Evolutionary conservation across 2,888 invertebrate genomes (phyloP).

Genomic region (Marronus borbonicus): DNA sequence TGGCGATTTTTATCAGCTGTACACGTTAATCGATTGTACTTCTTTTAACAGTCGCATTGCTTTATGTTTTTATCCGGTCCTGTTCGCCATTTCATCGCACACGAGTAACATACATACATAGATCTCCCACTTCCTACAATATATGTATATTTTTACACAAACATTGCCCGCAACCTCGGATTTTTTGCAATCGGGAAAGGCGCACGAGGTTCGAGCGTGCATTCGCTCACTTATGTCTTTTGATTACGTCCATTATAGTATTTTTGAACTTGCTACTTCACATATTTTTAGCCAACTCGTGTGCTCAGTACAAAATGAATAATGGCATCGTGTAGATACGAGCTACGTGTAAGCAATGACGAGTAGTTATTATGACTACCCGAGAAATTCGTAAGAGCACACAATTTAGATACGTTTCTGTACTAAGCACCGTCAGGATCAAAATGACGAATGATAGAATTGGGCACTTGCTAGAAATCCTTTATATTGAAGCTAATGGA

Average conservation of each 20-base stretch:
- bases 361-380: background rate
- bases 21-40: background rate
- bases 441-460: too few species aligned
- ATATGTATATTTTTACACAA: slow-evolving; percentile 2
- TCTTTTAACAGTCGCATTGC: too few species aligned
- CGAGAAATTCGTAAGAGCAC: background rate
- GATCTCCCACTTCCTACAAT: slow-evolving; percentile 12
- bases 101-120: background rate
- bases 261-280: slow-evolving; percentile 49
- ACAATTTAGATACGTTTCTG: background rate
- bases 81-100: background rate
- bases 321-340: slow-evolving; percentile 10
- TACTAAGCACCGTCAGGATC: background rate
- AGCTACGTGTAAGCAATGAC: slow-evolving; percentile 4
- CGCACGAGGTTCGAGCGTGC: slow-evolving; percentile 36
- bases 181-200: slow-evolving; percentile 28
- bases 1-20: too few species aligned
- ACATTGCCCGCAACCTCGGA: slow-evolving; percentile 14
- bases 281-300: slow-evolving; percentile 42
- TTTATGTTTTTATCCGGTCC: too few species aligned
- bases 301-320: slow-evolving; percentile 26
- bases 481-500: too few species aligned
- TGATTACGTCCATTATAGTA: slow-evolving; percentile 48
- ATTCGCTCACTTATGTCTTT: slow-evolving; percentile 25
- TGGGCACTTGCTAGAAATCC: too few species aligned